These are phyloP conservation scores for Gallinago stenura DNA, from an alignment of 2,797 vertebrate genomes.

Conservation along the genomic window DNA sequence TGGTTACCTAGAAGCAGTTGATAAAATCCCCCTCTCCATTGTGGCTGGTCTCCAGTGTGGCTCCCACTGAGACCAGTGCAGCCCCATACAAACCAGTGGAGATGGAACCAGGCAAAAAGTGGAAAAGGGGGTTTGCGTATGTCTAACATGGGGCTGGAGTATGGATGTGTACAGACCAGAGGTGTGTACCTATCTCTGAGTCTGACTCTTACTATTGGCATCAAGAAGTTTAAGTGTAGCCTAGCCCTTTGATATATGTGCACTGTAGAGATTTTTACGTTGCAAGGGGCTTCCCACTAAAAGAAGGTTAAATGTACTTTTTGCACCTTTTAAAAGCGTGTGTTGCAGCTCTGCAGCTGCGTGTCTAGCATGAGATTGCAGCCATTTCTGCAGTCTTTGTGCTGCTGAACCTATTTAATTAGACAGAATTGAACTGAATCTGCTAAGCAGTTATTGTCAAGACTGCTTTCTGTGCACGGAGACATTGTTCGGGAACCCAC, in stretches of 20 bases:
- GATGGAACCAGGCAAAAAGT: not conserved
- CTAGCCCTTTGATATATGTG: not conserved
- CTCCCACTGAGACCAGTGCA: not conserved
- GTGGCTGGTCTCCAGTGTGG: too few relatives aligned
- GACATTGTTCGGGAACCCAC: not conserved
- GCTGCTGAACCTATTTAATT: conserved; percentile 71
- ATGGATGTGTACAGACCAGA: not conserved
- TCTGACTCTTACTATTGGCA: not conserved
- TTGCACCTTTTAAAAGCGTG: not conserved
- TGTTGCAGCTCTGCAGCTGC: conserved; percentile 15
- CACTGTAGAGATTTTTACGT: not conserved
- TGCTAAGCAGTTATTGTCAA: conserved; percentile 45
- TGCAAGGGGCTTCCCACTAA: not conserved
- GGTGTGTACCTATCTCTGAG: not conserved
- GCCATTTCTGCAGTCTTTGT: conserved; percentile 54
- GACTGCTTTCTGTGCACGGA: conserved; percentile 44
- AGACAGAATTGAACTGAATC: conserved; percentile 65
- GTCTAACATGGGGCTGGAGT: not conserved
- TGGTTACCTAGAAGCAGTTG: not conserved
- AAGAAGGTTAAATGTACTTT: not conserved
- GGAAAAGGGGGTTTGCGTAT: not conserved
- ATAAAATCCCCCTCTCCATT: not conserved
- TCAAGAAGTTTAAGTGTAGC: not conserved
- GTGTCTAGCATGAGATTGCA: conserved; percentile 58
- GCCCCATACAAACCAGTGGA: not conserved